Evolutionary conservation across 2,113 vertebrate species (phyloP).

Genomic region (Bubo scandiacus): DNA sequence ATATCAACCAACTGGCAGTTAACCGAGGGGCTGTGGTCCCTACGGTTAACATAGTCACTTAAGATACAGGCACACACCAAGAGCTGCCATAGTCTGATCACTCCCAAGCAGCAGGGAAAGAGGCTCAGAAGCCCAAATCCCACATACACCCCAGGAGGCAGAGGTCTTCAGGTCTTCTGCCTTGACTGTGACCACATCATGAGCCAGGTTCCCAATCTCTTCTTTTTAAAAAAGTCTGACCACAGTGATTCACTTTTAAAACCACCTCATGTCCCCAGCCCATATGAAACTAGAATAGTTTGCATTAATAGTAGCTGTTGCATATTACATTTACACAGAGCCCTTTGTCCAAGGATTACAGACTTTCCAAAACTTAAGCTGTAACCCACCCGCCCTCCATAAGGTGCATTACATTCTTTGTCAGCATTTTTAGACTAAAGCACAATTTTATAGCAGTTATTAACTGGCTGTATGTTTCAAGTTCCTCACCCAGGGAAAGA

Average conservation of each 20-base stretch:
- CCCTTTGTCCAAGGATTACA: slow-evolving; percentile 17
- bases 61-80: neutral
- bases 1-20: neutral
- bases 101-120: neutral
- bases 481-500: slow-evolving; percentile 11
- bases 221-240: neutral
- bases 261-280: neutral
- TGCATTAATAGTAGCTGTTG: neutral
- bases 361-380: slow-evolving; percentile 15
- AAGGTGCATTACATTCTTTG: neutral
- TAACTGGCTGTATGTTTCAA: slow-evolving; percentile 11
- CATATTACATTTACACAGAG: neutral
- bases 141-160: neutral
- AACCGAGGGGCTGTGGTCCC: neutral
- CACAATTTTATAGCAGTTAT: slow-evolving; percentile 23
- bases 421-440: slow-evolving; percentile 36
- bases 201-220: neutral
- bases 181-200: accelerated
- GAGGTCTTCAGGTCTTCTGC: neutral
- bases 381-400: neutral
- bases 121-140: neutral
- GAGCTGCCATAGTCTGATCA: neutral
- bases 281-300: neutral
- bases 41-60: neutral
- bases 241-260: neutral